Conservation (phyloP, 2,113 vertebrate species). For the Vanacampus margaritifer region DNA sequence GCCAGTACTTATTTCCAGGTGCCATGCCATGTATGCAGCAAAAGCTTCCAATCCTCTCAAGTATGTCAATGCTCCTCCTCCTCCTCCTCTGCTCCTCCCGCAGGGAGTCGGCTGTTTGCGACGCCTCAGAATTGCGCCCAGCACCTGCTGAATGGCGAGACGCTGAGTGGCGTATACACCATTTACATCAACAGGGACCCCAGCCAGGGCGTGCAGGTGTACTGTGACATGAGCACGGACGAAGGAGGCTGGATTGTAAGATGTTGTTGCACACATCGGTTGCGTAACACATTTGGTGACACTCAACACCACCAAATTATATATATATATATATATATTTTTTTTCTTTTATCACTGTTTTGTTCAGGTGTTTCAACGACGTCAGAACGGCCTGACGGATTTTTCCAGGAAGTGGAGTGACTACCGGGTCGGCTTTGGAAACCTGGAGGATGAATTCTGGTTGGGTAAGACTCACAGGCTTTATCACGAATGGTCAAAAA, state of each 20-base stretch:
- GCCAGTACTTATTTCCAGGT: not conserved
- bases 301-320: not conserved
- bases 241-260: constrained; percentile 97
- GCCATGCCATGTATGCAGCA: not conserved
- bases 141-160: constrained; percentile 92
- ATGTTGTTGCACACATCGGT: constrained; percentile 33
- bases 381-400: constrained; percentile 93
- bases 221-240: constrained; percentile 93
- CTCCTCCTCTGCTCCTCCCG: constrained; percentile 9
- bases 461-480: constrained; percentile 77
- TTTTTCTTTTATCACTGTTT: not conserved
- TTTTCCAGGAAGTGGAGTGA: constrained; percentile 96
- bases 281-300: not conserved
- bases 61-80: constrained; percentile 1
- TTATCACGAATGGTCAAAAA: not conserved
- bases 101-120: constrained; percentile 88
- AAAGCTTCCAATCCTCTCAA: constrained; percentile 2
- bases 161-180: constrained; percentile 84
- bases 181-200: constrained; percentile 89
- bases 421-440: constrained; percentile 90
- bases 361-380: constrained; percentile 89
- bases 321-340: not conserved
- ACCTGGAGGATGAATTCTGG: constrained; percentile 98
- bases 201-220: constrained; percentile 87
- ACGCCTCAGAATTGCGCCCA: constrained; percentile 95